phyloP scores from a whole-genome alignment of 2,888 invertebrate species.

The Drosophila tripunctata region DNA sequence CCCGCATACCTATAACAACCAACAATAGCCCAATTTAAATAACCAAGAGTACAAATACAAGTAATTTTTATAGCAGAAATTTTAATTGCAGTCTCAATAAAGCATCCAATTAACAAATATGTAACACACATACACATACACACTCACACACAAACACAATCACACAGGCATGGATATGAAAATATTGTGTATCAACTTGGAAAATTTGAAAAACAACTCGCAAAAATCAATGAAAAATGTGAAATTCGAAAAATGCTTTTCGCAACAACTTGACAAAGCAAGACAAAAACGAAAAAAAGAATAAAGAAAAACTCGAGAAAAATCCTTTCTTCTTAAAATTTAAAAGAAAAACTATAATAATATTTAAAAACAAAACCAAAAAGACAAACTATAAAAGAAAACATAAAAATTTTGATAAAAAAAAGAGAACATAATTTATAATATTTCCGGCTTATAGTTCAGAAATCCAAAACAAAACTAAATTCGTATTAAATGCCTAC shows the following conservation, averaged over 20 bases:
- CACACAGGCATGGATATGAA: conserved; percentile 60
- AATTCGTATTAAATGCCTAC: conserved; percentile 72
- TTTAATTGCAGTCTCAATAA: conserved; percentile 83
- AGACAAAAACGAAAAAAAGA: no score
- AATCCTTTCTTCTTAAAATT: conserved; percentile 74
- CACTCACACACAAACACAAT: conserved; percentile 30
- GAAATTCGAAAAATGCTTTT: conserved; percentile 49
- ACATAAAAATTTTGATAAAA: conserved; percentile 41
- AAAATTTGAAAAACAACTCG: conserved; percentile 36
- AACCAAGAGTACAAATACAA: conserved; percentile 85
- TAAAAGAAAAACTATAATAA: conserved; percentile 49
- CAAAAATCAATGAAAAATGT: conserved; percentile 8
- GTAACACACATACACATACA: conserved; percentile 31
- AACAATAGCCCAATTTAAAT: conserved; percentile 84
- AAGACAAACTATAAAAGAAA: conserved; percentile 24
- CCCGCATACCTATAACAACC: conserved; percentile 79
- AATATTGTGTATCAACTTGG: conserved; percentile 44
- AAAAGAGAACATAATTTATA: conserved; percentile 8
- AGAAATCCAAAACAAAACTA: conserved; percentile 41
- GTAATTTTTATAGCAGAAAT: conserved; percentile 83
- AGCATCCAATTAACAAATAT: conserved; percentile 63
- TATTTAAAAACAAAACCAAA: conserved; percentile 21
- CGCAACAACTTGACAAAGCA: conserved; percentile 40
- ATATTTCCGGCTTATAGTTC: conserved; percentile 64
- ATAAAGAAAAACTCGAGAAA: conserved; percentile 41